Conservation (phyloP, 1,140 invertebrate species). For the Drosophila albomicans region DNA sequence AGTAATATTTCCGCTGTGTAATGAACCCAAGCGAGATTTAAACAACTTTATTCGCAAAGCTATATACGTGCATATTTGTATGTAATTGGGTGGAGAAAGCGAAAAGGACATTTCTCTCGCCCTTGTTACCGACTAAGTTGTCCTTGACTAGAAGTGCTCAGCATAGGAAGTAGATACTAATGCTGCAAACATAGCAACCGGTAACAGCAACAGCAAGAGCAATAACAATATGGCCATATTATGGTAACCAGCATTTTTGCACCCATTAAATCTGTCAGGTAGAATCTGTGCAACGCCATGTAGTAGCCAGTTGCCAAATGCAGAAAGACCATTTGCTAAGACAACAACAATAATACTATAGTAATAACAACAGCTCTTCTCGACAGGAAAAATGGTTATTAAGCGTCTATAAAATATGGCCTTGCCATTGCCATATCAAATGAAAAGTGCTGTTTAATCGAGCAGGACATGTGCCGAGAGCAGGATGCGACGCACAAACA, state of each 20-base stretch:
- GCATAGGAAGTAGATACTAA: conserved; percentile 20
- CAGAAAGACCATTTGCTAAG: not conserved
- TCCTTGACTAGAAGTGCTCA: conserved; percentile 5
- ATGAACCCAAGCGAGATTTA: conserved; percentile 41
- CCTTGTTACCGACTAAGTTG: conserved; percentile 19
- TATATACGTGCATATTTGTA: not conserved
- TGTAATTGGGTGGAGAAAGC: too few species aligned
- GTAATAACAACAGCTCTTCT: conserved; percentile 3
- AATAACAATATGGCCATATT: conserved; percentile 54
- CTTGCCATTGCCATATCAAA: conserved; percentile 13
- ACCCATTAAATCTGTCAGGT: conserved; percentile 72
- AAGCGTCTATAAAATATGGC: conserved; percentile 18
- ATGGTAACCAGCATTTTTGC: conserved; percentile 61
- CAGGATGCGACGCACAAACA: conserved; percentile 17
- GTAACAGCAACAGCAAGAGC: not conserved
- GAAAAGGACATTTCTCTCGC: not conserved
- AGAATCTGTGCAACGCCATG: conserved; percentile 34
- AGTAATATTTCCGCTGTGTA: conserved; percentile 40
- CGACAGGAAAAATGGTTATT: conserved; percentile 30
- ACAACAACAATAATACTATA: not conserved
- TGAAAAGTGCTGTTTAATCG: conserved; percentile 68
- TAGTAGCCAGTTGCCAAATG: conserved; percentile 13
- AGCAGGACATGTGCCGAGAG: conserved; percentile 34
- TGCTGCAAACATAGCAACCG: not conserved
- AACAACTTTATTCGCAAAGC: conserved; percentile 22